phyloP scores from a whole-genome alignment of 2,888 invertebrate species.

The Melipona beecheii region DNA sequence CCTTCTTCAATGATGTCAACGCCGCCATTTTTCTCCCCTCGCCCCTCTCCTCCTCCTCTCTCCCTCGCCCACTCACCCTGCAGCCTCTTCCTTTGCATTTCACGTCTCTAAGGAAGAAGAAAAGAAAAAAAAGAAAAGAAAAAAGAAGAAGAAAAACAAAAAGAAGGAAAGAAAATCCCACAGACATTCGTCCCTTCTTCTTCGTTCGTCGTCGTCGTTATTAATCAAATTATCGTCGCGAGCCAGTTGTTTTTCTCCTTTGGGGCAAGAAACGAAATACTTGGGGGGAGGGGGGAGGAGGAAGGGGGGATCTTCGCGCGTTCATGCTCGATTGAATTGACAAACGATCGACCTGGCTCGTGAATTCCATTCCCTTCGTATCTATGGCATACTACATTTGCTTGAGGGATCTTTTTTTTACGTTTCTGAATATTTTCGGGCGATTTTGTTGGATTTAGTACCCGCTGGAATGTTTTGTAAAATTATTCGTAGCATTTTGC shows the following conservation, averaged over 20 bases:
- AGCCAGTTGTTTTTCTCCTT: slow-evolving; percentile 13
- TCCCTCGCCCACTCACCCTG: background rate
- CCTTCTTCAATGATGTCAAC: slow-evolving; percentile 67
- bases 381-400: background rate
- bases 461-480: no score
- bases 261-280: background rate
- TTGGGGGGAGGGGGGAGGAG: background rate
- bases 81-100: background rate
- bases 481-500: no score
- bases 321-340: background rate
- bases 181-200: slow-evolving; percentile 65
- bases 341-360: background rate
- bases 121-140: no score
- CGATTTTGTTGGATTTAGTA: background rate
- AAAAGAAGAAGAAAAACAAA: no score
- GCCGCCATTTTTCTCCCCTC: slow-evolving; percentile 6
- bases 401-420: background rate
- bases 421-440: background rate
- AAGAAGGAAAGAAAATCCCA: slow-evolving; percentile 49
- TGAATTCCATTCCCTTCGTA: background rate
- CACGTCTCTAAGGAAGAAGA: background rate
- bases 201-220: background rate
- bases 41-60: background rate
- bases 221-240: slow-evolving; percentile 57
- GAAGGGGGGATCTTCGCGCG: background rate